Evolutionary conservation across 2,888 invertebrate genomes (phyloP), one percentile per base, ranked within the genome.

Genomic region (Andrena dorsata): DNA sequence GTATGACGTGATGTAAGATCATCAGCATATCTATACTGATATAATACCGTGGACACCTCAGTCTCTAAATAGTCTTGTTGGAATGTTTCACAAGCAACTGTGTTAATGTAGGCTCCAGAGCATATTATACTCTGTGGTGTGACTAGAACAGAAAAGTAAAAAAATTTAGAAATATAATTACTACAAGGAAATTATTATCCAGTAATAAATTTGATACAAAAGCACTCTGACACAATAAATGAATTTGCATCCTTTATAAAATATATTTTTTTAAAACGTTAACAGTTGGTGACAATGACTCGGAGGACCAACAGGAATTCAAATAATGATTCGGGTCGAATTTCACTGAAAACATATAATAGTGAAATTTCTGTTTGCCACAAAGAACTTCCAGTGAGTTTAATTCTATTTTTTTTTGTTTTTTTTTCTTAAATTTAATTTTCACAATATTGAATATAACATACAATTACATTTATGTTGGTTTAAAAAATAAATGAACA

Each of bases 321-420:
- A 68, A 81, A 56, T 75, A 86, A 56, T 70, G 58, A 51, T 10
- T 73, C 77, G 61, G 61, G 28, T 81, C 76, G 75, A 58, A 64
- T 73, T 77, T 78, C 81, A 28, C 53, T 76, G 35, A 86, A 81
- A 73, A 58, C 68, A 69, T 80, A 63, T 71, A 83, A 56, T 74
- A 75, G 83, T 77, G 78, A 82, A 71, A 73, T 84, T 74, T 81
- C 84, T 71, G 58, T 82, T 71, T 79, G 10, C 74, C 79, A 86
- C 74, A 84, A 76, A 82, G 76, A 70, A 76, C 71, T 80, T 78
- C 86, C 85, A 81, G 87, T 86, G 83, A 87, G 87, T 87, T 78
- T 73, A 28, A 32, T 51, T 41, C 74, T 32, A 41, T 68, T 56
- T 56, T 60, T 69, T 41, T 51, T 56, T 10, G 61, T 60, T 35